Conservation (phyloP, 2,797 vertebrate genomes). For the Artibeus jamaicensis region DNA sequence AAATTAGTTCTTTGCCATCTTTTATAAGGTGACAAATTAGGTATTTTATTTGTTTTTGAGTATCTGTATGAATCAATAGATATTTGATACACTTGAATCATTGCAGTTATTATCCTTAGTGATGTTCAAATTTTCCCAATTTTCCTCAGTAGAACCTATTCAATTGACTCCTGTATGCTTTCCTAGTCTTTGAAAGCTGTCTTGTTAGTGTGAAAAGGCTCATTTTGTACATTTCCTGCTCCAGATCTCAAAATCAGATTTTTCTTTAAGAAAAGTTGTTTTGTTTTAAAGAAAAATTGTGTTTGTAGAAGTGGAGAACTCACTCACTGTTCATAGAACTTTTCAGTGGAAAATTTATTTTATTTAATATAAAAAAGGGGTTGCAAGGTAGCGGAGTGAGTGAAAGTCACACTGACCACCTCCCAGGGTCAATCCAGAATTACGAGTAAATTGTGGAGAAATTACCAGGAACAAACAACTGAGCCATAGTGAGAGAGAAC, state of each 20-base stretch:
- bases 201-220: not conserved
- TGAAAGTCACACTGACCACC: too few species aligned
- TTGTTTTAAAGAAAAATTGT: not conserved
- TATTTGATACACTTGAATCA: not conserved
- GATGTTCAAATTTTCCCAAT: not conserved
- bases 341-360: not conserved
- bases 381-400: too few species aligned
- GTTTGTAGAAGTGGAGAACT: not conserved
- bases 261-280: not conserved
- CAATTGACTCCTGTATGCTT: not conserved
- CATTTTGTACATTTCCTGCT: not conserved
- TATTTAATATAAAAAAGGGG: not conserved
- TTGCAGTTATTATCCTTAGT: not conserved
- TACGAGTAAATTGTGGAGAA: too few species aligned
- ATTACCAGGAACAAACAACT: too few species aligned
- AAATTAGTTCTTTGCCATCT: not conserved
- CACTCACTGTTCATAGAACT: not conserved
- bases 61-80: not conserved
- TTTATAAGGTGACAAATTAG: not conserved
- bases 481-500: too few species aligned
- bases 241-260: not conserved
- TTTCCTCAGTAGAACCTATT: not conserved
- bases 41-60: not conserved
- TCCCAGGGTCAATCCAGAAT: too few species aligned
- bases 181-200: not conserved